A percentile compares a stretch with the other conserved stretches of the same genome.
These are phyloP conservation scores for Chiloscyllium plagiosum DNA, from an alignment of 2,113 vertebrate genomes.

Conservation along the genomic window DNA sequence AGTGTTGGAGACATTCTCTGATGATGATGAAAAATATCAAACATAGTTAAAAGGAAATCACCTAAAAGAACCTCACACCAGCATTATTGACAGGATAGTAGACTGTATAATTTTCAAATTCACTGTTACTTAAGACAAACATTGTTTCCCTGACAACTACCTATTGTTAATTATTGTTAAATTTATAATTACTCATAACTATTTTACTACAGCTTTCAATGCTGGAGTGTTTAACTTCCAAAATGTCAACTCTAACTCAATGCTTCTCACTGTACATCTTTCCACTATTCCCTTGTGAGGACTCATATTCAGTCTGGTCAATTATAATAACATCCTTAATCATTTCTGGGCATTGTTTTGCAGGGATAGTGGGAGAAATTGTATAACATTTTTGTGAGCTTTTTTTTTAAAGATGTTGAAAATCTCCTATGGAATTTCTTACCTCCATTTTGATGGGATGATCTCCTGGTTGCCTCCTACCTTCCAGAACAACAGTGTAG, in stretches of 20 bases:
- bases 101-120: not conserved
- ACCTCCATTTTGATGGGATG: not conserved
- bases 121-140: not conserved
- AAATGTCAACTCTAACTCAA: not conserved
- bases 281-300: not conserved
- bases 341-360: not conserved
- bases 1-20: conserved; percentile 3
- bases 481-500: not conserved
- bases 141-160: not conserved
- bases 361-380: not conserved
- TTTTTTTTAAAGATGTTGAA: not conserved
- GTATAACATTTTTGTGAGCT: not conserved
- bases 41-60: not conserved
- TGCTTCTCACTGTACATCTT: not conserved
- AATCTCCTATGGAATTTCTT: not conserved
- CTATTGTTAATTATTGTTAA: not conserved
- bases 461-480: not conserved
- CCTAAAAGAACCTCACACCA: not conserved
- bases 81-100: not conserved
- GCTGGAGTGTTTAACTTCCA: not conserved
- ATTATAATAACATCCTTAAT: not conserved
- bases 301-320: not conserved
- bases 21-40: not conserved
- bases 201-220: not conserved
- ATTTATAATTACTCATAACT: not conserved